Conservation (phyloP, 92 coral and sea anemone genomes). For the Zoanthus solanderi region DNA sequence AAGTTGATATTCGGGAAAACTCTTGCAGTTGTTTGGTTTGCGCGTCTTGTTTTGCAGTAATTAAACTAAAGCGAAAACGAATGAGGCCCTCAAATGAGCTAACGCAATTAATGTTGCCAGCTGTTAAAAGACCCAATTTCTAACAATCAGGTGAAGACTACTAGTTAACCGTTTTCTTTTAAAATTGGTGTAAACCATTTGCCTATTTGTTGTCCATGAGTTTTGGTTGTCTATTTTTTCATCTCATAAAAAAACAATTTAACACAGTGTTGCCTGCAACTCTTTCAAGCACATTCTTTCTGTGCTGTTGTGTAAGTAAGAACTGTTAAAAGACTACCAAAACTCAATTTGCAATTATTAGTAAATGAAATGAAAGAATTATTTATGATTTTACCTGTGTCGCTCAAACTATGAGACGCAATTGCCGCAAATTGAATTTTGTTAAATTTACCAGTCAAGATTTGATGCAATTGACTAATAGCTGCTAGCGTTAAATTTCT, state of each 20-base stretch:
- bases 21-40: neutral
- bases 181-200: neutral
- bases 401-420: conserved; percentile 23
- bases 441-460: conserved; percentile 10
- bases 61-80: neutral
- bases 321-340: conserved; percentile 52
- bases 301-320: conserved; percentile 10
- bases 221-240: neutral
- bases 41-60: neutral
- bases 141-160: conserved; percentile 18
- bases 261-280: neutral
- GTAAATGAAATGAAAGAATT: conserved; percentile 36
- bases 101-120: neutral
- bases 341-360: conserved; percentile 32
- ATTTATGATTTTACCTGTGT: conserved; percentile 39
- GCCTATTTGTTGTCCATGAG: neutral
- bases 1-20: neutral
- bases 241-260: neutral
- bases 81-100: neutral
- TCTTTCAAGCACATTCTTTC: neutral
- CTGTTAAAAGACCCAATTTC: neutral
- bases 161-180: conserved; percentile 6
- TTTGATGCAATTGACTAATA: neutral
- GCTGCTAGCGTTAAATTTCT: too few species aligned
- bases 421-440: conserved; percentile 16